phyloP scores from a whole-genome alignment of 2,888 invertebrate species.

The Zonitis immaculata region DNA sequence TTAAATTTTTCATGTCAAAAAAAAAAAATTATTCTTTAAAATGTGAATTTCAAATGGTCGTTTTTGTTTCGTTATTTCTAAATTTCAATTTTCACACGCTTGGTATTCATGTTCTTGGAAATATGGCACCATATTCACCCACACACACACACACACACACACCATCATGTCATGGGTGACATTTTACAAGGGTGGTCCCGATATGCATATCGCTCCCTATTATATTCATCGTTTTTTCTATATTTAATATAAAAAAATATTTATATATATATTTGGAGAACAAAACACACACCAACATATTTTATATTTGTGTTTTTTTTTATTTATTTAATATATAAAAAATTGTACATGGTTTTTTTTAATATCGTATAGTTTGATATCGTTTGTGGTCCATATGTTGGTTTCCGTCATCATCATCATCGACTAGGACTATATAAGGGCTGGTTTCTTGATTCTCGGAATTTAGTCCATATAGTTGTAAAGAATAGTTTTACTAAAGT shows the following conservation, averaged over 20 bases:
- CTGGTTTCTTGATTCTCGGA: neutral
- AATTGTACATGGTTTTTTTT: neutral
- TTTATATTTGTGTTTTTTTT: neutral
- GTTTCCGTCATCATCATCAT: neutral
- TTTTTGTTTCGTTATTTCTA: neutral
- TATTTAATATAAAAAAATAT: neutral
- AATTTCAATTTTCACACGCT: conserved; percentile 1
- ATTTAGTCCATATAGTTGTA: neutral
- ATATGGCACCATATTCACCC: conserved; percentile 14
- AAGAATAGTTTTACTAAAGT: neutral
- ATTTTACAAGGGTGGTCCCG: conserved; percentile 13
- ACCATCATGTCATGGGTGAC: conserved; percentile 16
- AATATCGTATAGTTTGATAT: neutral
- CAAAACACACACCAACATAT: too few species aligned
- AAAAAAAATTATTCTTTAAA: neutral
- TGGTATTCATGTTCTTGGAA: conserved; percentile 17
- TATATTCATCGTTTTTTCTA: neutral
- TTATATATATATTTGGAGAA: too few species aligned
- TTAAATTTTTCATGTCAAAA: neutral
- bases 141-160: too few species aligned
- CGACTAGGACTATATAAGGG: neutral
- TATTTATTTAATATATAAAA: neutral
- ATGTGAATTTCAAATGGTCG: neutral
- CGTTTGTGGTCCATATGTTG: neutral
- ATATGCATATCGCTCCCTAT: conserved; percentile 2